Evolutionary conservation across 2,888 invertebrate genomes (phyloP).

Genomic region (Euclidia mi): DNA sequence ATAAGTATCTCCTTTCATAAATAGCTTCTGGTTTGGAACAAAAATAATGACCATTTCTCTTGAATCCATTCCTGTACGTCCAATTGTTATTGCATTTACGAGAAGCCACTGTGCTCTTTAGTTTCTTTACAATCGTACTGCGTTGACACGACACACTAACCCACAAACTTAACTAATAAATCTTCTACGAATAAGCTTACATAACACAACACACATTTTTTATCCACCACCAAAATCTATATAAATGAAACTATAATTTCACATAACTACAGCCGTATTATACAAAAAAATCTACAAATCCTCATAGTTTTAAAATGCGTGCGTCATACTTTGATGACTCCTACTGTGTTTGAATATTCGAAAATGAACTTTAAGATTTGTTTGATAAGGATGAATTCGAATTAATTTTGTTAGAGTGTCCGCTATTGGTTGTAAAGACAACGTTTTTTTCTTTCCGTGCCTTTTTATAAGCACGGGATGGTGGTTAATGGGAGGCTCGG

Average conservation of each 20-base stretch:
- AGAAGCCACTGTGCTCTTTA: slow-evolving; percentile 7
- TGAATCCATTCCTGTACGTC: neutral
- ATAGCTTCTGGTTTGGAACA: too few species aligned
- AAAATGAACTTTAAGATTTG: slow-evolving; percentile 25
- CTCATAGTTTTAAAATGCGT: slow-evolving; percentile 56
- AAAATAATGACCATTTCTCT: neutral
- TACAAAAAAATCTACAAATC: slow-evolving; percentile 43
- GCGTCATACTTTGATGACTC: slow-evolving; percentile 57
- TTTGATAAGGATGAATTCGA: slow-evolving; percentile 58
- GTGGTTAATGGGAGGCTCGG: slow-evolving; percentile 83
- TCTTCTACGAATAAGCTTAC: slow-evolving; percentile 36
- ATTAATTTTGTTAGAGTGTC: slow-evolving; percentile 42
- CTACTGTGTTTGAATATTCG: slow-evolving; percentile 25
- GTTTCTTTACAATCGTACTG: neutral
- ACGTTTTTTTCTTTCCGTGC: slow-evolving; percentile 72
- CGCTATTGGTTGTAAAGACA: slow-evolving; percentile 77
- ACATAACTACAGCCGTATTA: slow-evolving; percentile 45
- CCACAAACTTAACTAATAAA: slow-evolving; percentile 26
- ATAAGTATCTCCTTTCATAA: too few species aligned
- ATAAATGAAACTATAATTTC: slow-evolving; percentile 53
- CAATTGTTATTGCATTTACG: neutral
- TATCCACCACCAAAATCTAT: slow-evolving; percentile 40
- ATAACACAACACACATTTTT: slow-evolving; percentile 37
- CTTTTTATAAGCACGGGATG: slow-evolving; percentile 85
- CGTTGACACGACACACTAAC: slow-evolving; percentile 12